Base-by-base conservation (phyloP, 1,140 invertebrate genomes). In the Procambarus virginalis region DNA sequence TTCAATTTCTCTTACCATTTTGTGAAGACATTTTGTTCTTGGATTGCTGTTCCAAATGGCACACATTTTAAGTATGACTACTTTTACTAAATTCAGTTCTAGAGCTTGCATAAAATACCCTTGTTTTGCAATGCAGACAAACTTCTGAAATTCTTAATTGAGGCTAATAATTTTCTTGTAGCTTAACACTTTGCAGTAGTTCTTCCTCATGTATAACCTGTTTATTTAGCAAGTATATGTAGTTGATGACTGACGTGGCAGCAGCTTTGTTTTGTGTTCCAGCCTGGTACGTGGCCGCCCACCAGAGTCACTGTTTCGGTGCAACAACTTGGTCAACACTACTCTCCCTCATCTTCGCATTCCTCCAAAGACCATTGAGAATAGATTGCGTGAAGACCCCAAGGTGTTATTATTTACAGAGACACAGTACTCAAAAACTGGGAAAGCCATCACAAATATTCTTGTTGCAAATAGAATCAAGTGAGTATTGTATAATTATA, bases 391-490 rank as follows among this genome's bases (percentile, higher is more conserved):
- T 84, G 97, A 98, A 93, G 97, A 98, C 94, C 96, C 97, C 51
- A 98, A 98, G 94, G 97, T 99, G 90, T 95, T 99, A 90, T 96
- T 99, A 86, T 98, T 99, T 93, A 97, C 98, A n/a, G 98, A 99
- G 94, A 98, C 97, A 20, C 96, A 97, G 73, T 99, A 98, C 94
- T 98, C 98, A 3, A 95, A 96, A 91, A 95, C 98, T n/a, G 98
- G 98, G 68, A 95, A 96, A 92, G 97, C 98, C 93, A 98, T 99
- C 93, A 96, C 97, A n/a, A 97, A 98, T 94, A 95, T 98, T 73
- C 95, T 99, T 78, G 98, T 99, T 93, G 97, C 98, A 93, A 98
- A 97, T 94, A 95, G 98, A 93, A 98, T 89, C 94, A 89, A 89
- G 87, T 34, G 34, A 34, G 34, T 34, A 34, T 34, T 34, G 34